A percentile compares a stretch with the other conserved stretches of the same genome.
Conservation (phyloP, 2,888 invertebrate genomes). For the Xanthorhoe spadicearia region DNA sequence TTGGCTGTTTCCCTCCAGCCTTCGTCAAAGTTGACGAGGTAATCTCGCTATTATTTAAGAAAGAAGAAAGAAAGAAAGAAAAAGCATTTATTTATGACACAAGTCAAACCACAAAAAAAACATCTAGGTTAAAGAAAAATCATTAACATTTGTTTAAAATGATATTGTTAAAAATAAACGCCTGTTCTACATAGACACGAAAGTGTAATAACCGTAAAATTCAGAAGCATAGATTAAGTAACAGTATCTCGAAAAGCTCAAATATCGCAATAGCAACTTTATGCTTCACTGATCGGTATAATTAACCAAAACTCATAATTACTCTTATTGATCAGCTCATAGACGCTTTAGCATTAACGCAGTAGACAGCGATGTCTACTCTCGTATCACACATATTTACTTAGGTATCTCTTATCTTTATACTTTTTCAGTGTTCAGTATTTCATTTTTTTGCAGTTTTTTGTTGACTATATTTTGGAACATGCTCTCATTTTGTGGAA, state of each 20-base stretch:
- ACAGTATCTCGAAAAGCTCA: slow-evolving; percentile 34
- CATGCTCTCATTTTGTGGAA: too few relatives aligned
- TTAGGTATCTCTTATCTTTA: too few relatives aligned
- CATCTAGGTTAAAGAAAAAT: too few relatives aligned
- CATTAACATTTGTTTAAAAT: background rate
- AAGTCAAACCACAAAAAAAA: too few relatives aligned
- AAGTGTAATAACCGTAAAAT: slow-evolving; percentile 25
- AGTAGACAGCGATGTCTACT: background rate
- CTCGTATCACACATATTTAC: background rate
- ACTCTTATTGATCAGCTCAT: slow-evolving; percentile 53
- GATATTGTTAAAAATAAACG: background rate
- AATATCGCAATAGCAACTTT: slow-evolving; percentile 48
- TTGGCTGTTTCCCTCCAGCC: too few relatives aligned
- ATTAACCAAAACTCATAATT: slow-evolving; percentile 63
- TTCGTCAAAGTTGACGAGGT: too few relatives aligned
- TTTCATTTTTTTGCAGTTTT: too few relatives aligned
- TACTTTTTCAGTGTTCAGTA: too few relatives aligned
- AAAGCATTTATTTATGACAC: too few relatives aligned
- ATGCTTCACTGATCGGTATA: slow-evolving; percentile 52
- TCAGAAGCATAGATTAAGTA: slow-evolving; percentile 25
- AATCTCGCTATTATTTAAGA: too few relatives aligned
- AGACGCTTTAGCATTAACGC: background rate
- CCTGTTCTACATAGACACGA: background rate
- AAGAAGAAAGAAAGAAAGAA: too few relatives aligned
- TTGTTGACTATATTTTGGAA: too few relatives aligned